phyloP scores from a whole-genome alignment of 92 coral and sea anemone species.

The Scolanthus callimorphus region DNA sequence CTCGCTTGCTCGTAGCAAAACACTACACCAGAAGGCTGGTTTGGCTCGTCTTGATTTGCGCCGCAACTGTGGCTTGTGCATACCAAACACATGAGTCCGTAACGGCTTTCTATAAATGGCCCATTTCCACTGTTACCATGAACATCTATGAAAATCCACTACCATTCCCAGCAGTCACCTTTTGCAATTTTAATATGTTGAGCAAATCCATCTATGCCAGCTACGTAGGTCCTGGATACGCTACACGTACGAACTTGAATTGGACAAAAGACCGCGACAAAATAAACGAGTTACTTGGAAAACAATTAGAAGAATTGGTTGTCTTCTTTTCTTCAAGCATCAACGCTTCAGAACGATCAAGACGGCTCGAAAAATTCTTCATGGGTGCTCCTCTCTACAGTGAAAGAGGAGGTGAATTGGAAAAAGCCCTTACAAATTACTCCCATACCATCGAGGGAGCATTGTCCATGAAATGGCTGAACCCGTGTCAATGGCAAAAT shows the following conservation, averaged over 20 bases:
- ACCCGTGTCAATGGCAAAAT: not conserved
- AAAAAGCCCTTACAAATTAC: no score
- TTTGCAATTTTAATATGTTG: constrained; percentile 12
- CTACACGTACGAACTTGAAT: no score
- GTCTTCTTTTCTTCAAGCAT: no score
- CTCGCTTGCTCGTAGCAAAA: constrained; percentile 8
- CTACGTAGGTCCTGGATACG: no score
- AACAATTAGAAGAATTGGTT: no score
- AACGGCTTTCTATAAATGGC: constrained; percentile 2
- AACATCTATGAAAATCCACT: not conserved
- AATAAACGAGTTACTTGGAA: no score
- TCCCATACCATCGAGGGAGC: not conserved
- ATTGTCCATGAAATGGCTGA: not conserved
- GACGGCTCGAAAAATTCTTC: no score
- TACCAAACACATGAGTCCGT: constrained; percentile 5
- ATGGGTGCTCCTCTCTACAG: no score
- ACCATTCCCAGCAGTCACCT: constrained; percentile 29
- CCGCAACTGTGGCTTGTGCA: constrained; percentile 3
- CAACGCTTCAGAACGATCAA: no score
- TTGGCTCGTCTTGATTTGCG: constrained; percentile 12
- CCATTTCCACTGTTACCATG: constrained; percentile 8
- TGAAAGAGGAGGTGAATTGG: no score
- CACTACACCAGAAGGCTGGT: constrained; percentile 1
- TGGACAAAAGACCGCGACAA: no score
- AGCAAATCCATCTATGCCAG: not conserved